A percentile compares a stretch with the other conserved stretches of the same genome.
phyloP scores from a whole-genome alignment of 2,888 invertebrate species.

The Biston stratarius region DNA sequence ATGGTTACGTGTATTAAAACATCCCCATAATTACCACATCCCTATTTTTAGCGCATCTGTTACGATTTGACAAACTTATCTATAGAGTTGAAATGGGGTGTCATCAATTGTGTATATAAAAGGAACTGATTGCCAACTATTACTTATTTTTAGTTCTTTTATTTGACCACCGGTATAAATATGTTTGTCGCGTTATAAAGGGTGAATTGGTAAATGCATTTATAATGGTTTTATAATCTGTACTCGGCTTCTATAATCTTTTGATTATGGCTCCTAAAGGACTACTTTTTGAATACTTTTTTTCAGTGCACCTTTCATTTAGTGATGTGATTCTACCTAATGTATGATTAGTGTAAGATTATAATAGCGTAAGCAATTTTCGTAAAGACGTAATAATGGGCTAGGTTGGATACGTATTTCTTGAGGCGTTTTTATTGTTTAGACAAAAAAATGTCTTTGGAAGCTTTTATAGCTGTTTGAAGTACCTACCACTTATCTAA shows the following conservation, averaged over 20 bases:
- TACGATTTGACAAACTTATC: slow-evolving; percentile 22
- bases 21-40: slow-evolving; percentile 47
- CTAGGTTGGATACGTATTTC: slow-evolving; percentile 48
- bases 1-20: slow-evolving; percentile 65
- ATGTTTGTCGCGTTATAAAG: slow-evolving; percentile 48
- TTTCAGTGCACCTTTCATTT: slow-evolving; percentile 82
- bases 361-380: slow-evolving; percentile 65
- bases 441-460: slow-evolving; percentile 32
- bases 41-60: slow-evolving; percentile 61
- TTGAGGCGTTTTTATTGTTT: slow-evolving; percentile 34
- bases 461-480: no score
- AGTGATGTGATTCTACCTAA: slow-evolving; percentile 67
- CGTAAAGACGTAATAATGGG: slow-evolving; percentile 75
- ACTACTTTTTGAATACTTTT: slow-evolving; percentile 60
- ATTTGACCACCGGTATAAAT: not conserved
- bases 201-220: slow-evolving; percentile 82
- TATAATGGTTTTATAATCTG: slow-evolving; percentile 81
- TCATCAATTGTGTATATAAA: not conserved
- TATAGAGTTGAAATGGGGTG: not conserved
- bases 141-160: not conserved
- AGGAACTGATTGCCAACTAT: not conserved
- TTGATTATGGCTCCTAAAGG: slow-evolving; percentile 65
- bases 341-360: slow-evolving; percentile 70
- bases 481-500: no score
- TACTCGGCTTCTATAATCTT: slow-evolving; percentile 73